These are phyloP conservation scores for Crocuta crocuta DNA, from an alignment of 2,113 vertebrate species.

Conservation along the genomic window DNA sequence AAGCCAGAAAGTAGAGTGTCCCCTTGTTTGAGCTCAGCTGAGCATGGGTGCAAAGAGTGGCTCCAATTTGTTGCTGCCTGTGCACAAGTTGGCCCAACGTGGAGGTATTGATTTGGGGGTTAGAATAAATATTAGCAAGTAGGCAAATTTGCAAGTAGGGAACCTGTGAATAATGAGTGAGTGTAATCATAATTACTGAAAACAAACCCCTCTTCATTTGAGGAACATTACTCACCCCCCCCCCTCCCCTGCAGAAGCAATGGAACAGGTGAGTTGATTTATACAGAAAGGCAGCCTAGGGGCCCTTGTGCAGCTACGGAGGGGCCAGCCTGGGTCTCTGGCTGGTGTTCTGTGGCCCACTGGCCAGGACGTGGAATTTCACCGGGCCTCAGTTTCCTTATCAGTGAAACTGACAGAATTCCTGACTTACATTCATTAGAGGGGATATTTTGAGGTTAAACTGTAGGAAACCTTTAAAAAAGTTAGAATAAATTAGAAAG, in stretches of 20 bases:
- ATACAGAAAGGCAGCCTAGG: accelerated
- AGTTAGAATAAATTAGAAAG: neutral
- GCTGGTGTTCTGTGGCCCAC: neutral
- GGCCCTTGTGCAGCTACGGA: accelerated
- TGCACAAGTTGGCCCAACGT: accelerated
- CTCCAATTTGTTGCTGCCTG: too few relatives aligned
- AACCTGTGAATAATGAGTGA: neutral
- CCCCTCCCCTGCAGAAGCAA: neutral
- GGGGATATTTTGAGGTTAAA: neutral
- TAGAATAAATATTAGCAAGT: neutral
- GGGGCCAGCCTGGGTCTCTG: neutral
- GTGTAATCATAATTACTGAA: neutral
- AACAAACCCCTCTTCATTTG: neutral
- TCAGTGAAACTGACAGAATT: neutral
- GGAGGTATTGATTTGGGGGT: neutral
- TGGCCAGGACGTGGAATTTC: neutral
- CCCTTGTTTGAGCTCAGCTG: neutral
- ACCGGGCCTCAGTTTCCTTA: neutral
- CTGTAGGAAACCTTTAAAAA: neutral
- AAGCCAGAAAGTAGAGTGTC: neutral
- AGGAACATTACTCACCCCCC: neutral
- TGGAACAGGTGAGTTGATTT: neutral
- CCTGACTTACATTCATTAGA: neutral
- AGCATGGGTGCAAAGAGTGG: neutral
- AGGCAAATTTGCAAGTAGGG: neutral